phyloP scores from a whole-genome alignment of 2,888 invertebrate genomes.

The Unio delphinus region DNA sequence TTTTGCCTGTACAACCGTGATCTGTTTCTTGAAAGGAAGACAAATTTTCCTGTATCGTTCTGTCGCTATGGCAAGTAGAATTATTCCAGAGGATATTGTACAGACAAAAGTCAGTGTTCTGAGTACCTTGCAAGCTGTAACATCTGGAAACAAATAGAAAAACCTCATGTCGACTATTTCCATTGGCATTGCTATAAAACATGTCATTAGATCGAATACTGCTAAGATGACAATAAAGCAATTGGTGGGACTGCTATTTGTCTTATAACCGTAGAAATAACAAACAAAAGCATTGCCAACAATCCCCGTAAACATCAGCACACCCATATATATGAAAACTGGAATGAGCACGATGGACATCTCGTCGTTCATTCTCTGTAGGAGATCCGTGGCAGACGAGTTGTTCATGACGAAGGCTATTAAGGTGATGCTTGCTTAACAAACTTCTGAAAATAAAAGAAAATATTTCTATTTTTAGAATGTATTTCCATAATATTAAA shows the following conservation, averaged over 20 bases:
- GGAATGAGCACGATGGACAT: conserved; percentile 41
- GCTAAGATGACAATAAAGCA: too few relatives aligned
- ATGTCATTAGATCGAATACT: too few relatives aligned
- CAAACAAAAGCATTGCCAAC: conserved; percentile 50
- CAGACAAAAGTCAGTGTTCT: conserved; percentile 42
- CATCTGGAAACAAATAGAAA: too few relatives aligned
- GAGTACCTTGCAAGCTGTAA: conserved; percentile 8
- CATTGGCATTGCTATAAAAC: too few relatives aligned
- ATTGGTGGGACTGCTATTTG: conserved; percentile 2
- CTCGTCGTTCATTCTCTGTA: conserved; percentile 34
- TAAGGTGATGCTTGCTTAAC: too few relatives aligned
- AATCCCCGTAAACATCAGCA: conserved; percentile 38
- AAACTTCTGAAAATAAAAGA: too few relatives aligned
- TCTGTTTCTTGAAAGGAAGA: too few relatives aligned
- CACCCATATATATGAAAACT: conserved; percentile 41
- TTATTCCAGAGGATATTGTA: conserved; percentile 39
- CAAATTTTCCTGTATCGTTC: conserved; percentile 33
- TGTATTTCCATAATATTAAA: too few relatives aligned
- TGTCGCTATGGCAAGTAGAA: conserved; percentile 46
- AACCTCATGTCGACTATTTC: too few relatives aligned
- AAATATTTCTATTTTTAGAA: too few relatives aligned
- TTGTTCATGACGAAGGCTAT: too few relatives aligned
- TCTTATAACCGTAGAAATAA: conserved; percentile 43
- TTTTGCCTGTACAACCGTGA: too few relatives aligned
- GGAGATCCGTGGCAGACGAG: neutral